Percentiles rank a stretch among this genome's conserved stretches.
Conservation (phyloP, 2,113 vertebrate genomes). For the Hippoglossus stenolepis region DNA sequence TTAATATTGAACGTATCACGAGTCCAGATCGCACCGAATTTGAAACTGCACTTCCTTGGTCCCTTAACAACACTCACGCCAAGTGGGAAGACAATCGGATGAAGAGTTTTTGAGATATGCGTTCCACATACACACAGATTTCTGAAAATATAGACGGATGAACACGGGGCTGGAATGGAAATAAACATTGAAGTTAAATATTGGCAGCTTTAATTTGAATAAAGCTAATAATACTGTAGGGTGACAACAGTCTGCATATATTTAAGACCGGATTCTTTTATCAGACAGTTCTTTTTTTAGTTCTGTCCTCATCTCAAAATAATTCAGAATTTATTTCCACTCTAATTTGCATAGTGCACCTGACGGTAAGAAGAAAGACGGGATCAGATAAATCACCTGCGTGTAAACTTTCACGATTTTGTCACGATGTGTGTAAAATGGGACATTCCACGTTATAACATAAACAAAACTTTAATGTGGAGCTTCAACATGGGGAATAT, state of each 20-base stretch:
- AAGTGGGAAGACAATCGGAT: too few species aligned
- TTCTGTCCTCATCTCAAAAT: constrained; percentile 1
- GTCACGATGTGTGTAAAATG: not conserved
- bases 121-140: not conserved
- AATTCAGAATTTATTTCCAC: not conserved
- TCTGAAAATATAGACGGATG: not conserved
- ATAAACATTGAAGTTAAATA: not conserved
- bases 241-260: not conserved
- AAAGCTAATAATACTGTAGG: not conserved
- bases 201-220: constrained; percentile 12
- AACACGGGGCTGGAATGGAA: not conserved
- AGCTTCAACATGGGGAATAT: constrained; percentile 5
- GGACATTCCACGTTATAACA: constrained; percentile 14
- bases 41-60: too few species aligned
- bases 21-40: too few species aligned
- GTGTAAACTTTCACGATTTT: not conserved
- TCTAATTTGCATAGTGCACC: constrained; percentile 4
- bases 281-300: not conserved
- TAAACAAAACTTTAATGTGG: not conserved
- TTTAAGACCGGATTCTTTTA: not conserved
- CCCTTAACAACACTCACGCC: too few species aligned
- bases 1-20: too few species aligned
- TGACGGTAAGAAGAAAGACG: not conserved
- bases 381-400: not conserved
- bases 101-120: too few species aligned